These are phyloP conservation scores for Drosophila guanche DNA, from an alignment of 1,140 invertebrate genomes.

Conservation along the genomic window DNA sequence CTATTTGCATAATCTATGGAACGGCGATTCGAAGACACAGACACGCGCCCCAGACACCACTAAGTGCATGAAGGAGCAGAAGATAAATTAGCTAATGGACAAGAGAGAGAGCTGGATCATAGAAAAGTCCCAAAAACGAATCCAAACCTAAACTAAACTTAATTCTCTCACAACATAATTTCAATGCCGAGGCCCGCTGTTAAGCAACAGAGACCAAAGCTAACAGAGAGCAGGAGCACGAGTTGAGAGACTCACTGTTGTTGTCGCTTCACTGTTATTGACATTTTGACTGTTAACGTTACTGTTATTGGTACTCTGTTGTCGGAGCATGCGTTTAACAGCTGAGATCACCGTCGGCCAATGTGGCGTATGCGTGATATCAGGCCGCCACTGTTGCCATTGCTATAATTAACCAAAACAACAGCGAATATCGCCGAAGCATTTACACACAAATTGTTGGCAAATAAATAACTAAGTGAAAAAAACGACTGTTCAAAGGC, in stretches of 20 bases:
- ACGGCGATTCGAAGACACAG: slow-evolving; percentile 46
- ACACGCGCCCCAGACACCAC: slow-evolving; percentile 45
- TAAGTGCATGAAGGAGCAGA: slow-evolving; percentile 30
- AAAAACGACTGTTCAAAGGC: not conserved
- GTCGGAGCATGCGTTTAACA: slow-evolving; percentile 52
- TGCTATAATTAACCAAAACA: slow-evolving; percentile 55
- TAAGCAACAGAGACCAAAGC: too few species aligned
- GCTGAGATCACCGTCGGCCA: slow-evolving; percentile 36
- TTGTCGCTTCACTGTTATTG: too few species aligned
- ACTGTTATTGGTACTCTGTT: slow-evolving; percentile 2
- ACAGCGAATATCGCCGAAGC: slow-evolving; percentile 19
- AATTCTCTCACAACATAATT: too few species aligned
- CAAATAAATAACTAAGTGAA: slow-evolving; percentile 49
- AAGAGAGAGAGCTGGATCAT: not conserved
- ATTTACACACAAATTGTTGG: slow-evolving; percentile 55
- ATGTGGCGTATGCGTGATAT: slow-evolving; percentile 52
- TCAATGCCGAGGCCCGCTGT: too few species aligned
- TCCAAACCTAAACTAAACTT: not conserved
- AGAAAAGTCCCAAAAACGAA: not conserved
- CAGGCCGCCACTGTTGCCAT: slow-evolving; percentile 9
- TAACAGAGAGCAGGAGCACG: too few species aligned
- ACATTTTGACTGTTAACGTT: slow-evolving; percentile 6
- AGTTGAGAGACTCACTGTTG: too few species aligned
- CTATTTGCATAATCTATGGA: slow-evolving; percentile 38
- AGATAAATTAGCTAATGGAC: slow-evolving; percentile 4